phyloP scores from a whole-genome alignment of 2,888 invertebrate genomes.

The Ptilodon capucinus region DNA sequence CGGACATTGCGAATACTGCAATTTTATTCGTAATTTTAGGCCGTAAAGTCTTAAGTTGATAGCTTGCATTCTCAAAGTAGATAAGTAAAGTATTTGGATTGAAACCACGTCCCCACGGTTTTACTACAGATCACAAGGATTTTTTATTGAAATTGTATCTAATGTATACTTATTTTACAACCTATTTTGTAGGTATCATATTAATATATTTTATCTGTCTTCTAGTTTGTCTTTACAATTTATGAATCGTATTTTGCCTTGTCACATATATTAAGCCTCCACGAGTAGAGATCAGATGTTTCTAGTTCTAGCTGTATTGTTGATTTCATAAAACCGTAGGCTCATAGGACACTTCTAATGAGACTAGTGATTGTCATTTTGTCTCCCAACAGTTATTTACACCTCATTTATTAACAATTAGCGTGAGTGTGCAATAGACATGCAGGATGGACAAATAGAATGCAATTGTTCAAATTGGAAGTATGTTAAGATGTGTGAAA shows the following conservation, averaged over 20 bases:
- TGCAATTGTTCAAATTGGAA: not conserved
- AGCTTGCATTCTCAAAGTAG: not conserved
- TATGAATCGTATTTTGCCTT: too few relatives aligned
- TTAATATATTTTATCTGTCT: too few relatives aligned
- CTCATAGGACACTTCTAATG: too few relatives aligned
- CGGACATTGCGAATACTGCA: not conserved
- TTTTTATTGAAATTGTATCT: constrained; percentile 3
- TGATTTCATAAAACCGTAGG: too few relatives aligned
- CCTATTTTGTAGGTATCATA: too few relatives aligned
- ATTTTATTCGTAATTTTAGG: not conserved
- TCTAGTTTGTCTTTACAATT: too few relatives aligned
- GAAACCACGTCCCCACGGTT: constrained; percentile 8
- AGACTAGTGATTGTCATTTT: not conserved
- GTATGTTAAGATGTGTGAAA: not conserved
- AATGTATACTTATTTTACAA: not conserved
- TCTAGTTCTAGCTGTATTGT: too few relatives aligned
- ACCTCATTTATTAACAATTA: not conserved
- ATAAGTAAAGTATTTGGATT: constrained; percentile 13
- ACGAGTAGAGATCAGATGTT: too few relatives aligned
- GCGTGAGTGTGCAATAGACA: not conserved
- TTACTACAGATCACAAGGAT: constrained; percentile 12
- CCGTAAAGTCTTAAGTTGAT: not conserved
- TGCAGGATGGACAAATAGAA: not conserved
- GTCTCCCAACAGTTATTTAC: not conserved
- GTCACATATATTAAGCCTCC: too few relatives aligned